Conservation (phyloP, 1,140 invertebrate genomes). For the Laupala kohalensis region DNA sequence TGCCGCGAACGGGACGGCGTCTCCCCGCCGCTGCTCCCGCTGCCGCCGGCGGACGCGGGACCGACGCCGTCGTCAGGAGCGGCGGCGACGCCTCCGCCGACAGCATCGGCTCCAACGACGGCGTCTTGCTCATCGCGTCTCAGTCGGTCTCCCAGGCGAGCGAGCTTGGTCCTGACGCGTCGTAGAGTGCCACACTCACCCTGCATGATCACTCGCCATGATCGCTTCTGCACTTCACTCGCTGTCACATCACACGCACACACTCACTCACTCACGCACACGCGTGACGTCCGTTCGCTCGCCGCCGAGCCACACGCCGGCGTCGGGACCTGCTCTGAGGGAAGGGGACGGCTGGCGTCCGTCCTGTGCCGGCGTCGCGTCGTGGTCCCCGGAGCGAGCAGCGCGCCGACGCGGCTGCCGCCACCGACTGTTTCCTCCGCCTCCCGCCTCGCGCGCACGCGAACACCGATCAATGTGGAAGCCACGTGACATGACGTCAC, state of each 20-base stretch:
- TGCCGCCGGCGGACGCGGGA: neutral
- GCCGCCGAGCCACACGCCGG: neutral
- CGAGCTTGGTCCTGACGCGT: constrained; percentile 11
- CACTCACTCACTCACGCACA: no score
- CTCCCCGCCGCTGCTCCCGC: neutral
- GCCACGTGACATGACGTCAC: neutral
- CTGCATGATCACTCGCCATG: constrained; percentile 9
- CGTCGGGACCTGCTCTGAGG: neutral
- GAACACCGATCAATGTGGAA: neutral
- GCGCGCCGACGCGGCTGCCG: no score
- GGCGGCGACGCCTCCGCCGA: neutral
- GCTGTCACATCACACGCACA: no score
- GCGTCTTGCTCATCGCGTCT: constrained; percentile 1
- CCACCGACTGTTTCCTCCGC: neutral
- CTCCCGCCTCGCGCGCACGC: neutral
- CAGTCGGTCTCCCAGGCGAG: constrained; percentile 6
- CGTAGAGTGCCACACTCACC: constrained; percentile 5
- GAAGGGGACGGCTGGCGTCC: no score
- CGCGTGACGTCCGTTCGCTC: no score
- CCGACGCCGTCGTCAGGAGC: neutral
- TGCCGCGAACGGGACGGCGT: neutral
- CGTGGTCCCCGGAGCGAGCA: no score
- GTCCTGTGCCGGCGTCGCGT: no score
- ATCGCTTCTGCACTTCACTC: no score
- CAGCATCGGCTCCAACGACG: neutral